These are phyloP conservation scores for Chondrilla cf. caribensis DNA, from an alignment of 37 sponge, comb jelly and placozoan genomes.

Conservation along the genomic window DNA sequence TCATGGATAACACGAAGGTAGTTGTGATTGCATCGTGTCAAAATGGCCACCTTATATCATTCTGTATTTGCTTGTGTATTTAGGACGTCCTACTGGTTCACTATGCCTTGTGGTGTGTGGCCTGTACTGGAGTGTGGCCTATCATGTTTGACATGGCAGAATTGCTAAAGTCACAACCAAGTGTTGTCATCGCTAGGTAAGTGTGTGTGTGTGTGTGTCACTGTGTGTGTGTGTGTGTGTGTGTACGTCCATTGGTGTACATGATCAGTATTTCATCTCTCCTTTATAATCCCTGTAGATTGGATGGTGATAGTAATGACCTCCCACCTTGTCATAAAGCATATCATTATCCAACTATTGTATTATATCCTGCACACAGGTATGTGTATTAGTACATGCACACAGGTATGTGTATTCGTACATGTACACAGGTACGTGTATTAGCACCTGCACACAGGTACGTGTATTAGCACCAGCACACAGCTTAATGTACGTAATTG, in stretches of 20 bases:
- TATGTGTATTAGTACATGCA: neutral
- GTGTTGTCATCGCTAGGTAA: slow-evolving; percentile 1
- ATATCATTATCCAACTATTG: neutral
- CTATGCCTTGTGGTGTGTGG: slow-evolving; percentile 21
- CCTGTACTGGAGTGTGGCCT: neutral
- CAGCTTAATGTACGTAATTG: neutral
- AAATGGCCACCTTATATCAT: too few relatives aligned
- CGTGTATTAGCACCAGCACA: neutral
- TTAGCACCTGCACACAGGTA: neutral
- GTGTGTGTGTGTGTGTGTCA: too few relatives aligned
- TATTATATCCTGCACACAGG: slow-evolving; percentile 8
- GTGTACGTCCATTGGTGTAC: too few relatives aligned
- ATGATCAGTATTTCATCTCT: too few relatives aligned
- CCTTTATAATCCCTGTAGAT: neutral
- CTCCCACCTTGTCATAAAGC: slow-evolving; percentile 22
- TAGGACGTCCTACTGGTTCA: slow-evolving; percentile 19
- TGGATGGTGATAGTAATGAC: slow-evolving; percentile 23
- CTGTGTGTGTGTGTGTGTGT: too few relatives aligned
- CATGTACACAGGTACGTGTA: slow-evolving; percentile 4
- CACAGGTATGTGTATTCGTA: neutral
- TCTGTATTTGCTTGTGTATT: neutral
- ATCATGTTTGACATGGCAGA: neutral
- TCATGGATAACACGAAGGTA: neutral
- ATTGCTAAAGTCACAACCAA: neutral
- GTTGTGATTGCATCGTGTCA: too few relatives aligned